Evolutionary conservation across 53 echinoderm and acorn worm genomes (phyloP).

Genomic region (Mesocentrotus franciscanus): DNA sequence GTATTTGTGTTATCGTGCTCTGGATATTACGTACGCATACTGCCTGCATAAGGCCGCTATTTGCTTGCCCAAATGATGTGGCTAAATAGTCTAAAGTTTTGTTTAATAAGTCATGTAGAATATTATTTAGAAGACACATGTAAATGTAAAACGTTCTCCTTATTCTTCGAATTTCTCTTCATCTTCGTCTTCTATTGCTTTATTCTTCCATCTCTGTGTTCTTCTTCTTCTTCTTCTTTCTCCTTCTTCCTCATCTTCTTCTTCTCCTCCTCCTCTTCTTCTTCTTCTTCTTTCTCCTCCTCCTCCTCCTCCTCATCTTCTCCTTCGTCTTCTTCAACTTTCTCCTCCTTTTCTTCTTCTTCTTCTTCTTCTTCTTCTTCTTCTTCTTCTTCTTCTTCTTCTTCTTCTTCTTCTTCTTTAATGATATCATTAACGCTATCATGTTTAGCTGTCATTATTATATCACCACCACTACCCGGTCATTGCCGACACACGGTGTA

Average conservation of each 20-base stretch:
- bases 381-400: constrained; percentile 13
- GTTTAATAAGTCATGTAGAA: no score
- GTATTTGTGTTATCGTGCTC: no score
- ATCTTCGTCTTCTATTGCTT: background rate
- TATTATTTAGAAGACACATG: no score
- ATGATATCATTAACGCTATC: no score
- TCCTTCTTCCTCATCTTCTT: background rate
- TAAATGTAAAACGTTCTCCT: background rate
- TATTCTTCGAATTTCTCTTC: background rate
- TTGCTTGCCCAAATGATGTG: no score
- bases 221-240: background rate
- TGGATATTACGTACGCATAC: no score
- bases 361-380: constrained; percentile 12
- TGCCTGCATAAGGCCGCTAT: no score
- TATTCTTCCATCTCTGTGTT: background rate
- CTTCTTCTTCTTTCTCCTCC: background rate
- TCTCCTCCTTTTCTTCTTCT: background rate
- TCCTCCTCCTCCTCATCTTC: background rate
- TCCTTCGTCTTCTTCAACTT: background rate
- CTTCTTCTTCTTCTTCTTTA: background rate
- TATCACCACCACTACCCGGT: no score
- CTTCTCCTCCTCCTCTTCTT: background rate
- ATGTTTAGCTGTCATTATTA: no score
- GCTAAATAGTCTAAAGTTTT: no score
- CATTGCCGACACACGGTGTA: no score